These are phyloP conservation scores for Mactra quadrangularis DNA, from an alignment of 1,140 invertebrate species.

Conservation along the genomic window DNA sequence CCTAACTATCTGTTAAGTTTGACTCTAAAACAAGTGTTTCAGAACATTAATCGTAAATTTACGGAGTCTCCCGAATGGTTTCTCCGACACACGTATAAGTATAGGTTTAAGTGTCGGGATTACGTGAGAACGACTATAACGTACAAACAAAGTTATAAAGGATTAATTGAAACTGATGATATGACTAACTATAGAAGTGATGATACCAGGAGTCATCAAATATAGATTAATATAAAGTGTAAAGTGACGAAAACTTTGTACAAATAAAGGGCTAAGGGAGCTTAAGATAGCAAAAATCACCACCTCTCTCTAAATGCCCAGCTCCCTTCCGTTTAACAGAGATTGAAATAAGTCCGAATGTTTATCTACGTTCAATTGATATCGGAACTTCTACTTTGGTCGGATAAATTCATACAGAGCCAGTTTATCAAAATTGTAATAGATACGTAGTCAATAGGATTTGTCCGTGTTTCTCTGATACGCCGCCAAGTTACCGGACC, in stretches of 20 bases:
- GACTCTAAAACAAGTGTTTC: too few relatives aligned
- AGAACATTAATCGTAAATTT: too few relatives aligned
- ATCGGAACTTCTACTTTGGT: conserved; percentile 56
- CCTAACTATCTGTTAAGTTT: too few relatives aligned
- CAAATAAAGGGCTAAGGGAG: conserved; percentile 32
- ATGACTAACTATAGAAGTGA: conserved; percentile 2
- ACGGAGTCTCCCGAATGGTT: too few relatives aligned
- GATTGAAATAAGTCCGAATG: conserved; percentile 47
- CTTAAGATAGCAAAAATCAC: conserved; percentile 18
- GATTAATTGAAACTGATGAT: too few relatives aligned
- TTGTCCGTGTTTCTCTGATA: conserved; percentile 39
- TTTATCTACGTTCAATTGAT: conserved; percentile 9
- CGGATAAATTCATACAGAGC: conserved; percentile 24
- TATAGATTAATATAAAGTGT: conserved; percentile 28
- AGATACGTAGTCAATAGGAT: conserved; percentile 58
- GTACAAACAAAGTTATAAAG: too few relatives aligned
- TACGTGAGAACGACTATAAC: too few relatives aligned
- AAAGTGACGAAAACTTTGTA: conserved; percentile 34
- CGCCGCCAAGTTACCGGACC: conserved; percentile 41
- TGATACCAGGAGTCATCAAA: conserved; percentile 49
- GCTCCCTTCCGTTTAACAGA: neutral
- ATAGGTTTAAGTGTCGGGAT: too few relatives aligned
- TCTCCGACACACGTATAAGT: too few relatives aligned
- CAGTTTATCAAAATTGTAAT: conserved; percentile 49
- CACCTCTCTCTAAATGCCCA: neutral